phyloP scores from a whole-genome alignment of 2,797 vertebrate genomes.

The Etheostoma perlongum region DNA sequence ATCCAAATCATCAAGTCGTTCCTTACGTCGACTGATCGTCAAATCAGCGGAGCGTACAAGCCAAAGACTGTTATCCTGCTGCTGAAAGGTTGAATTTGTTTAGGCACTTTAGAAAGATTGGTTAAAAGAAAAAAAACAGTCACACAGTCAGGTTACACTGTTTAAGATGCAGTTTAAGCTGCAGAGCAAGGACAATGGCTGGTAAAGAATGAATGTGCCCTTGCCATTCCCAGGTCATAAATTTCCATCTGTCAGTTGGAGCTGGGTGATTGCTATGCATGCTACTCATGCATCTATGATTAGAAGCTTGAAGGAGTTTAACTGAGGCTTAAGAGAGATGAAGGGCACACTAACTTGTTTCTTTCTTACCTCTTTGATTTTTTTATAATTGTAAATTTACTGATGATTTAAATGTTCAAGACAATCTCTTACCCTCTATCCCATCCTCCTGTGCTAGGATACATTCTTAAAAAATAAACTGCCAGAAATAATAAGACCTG shows the following conservation, averaged over 20 bases:
- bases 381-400: conserved; percentile 1
- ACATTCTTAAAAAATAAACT: conserved; percentile 15
- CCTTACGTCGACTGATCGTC: too few relatives aligned
- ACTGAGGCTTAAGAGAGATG: conserved; percentile 14
- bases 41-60: too few relatives aligned
- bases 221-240: conserved; percentile 32
- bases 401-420: neutral
- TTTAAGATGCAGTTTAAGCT: neutral
- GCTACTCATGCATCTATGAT: conserved; percentile 41
- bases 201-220: conserved; percentile 14
- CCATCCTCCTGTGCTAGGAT: neutral
- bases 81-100: too few relatives aligned
- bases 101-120: too few relatives aligned
- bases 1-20: too few relatives aligned
- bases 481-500: conserved; percentile 17
- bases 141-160: neutral
- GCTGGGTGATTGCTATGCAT: conserved; percentile 31
- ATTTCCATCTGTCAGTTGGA: conserved; percentile 48
- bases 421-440: neutral
- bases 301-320: conserved; percentile 20
- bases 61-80: too few relatives aligned
- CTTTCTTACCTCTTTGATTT: neutral
- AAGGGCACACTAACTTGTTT: neutral
- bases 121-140: too few relatives aligned
- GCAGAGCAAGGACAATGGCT: conserved; percentile 6